These are phyloP conservation scores for Oxycera nigricornis DNA, from an alignment of 2,888 invertebrate species.

Conservation along the genomic window DNA sequence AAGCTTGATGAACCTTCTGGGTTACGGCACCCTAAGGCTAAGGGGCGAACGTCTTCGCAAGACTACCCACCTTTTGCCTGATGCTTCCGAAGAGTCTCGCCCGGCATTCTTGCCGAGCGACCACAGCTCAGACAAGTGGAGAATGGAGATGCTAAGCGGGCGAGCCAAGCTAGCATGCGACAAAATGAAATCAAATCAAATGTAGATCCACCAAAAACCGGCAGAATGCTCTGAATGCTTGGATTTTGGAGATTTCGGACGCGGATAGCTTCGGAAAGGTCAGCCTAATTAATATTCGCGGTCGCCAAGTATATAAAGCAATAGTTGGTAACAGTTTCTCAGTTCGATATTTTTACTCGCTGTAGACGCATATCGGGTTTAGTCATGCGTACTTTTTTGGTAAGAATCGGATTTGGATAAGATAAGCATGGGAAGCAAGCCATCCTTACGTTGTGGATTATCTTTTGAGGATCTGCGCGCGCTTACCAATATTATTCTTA, in stretches of 20 bases:
- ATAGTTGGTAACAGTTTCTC: conserved; percentile 39
- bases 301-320: conserved; percentile 43
- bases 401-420: conserved; percentile 35
- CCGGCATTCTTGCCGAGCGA: too few relatives aligned
- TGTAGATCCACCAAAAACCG: conserved; percentile 32
- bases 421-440: background rate
- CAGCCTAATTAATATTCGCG: conserved; percentile 44
- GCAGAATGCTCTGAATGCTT: conserved; percentile 38
- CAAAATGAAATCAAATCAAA: conserved; percentile 36
- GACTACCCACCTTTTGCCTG: too few relatives aligned
- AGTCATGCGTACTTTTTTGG: conserved; percentile 42
- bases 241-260: conserved; percentile 23
- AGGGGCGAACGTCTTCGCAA: too few relatives aligned
- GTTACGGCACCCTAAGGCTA: too few relatives aligned
- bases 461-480: background rate
- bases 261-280: conserved; percentile 40
- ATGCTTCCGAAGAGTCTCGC: too few relatives aligned
- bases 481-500: background rate
- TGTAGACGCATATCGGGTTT: conserved; percentile 35
- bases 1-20: too few relatives aligned
- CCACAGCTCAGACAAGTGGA: too few relatives aligned
- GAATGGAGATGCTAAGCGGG: background rate
- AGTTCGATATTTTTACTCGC: conserved; percentile 42
- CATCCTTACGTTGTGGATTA: conserved; percentile 9
- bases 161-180: background rate